phyloP scores from a whole-genome alignment of 2,113 vertebrate species.

The Plecturocebus donacophilus region DNA sequence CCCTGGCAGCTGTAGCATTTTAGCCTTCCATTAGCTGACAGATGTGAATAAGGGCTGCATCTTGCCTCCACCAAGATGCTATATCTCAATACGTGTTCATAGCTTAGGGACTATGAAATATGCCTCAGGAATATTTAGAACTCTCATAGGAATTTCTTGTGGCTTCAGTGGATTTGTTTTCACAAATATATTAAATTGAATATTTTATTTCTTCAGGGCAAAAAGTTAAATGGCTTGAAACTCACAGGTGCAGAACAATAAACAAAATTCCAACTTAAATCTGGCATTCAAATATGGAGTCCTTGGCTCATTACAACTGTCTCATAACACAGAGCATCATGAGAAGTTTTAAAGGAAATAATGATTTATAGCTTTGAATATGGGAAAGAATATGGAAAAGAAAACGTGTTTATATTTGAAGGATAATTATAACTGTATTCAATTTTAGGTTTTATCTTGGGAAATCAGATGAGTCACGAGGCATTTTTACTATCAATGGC shows the following conservation, averaged over 20 bases:
- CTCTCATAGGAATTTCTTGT: constrained; percentile 60
- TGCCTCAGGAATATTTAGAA: constrained; percentile 67
- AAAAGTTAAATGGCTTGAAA: constrained; percentile 69
- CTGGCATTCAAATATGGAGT: neutral
- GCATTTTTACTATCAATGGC: neutral
- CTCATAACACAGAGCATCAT: neutral
- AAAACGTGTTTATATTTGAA: neutral
- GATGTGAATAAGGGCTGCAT: constrained; percentile 68
- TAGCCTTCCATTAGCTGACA: constrained; percentile 66
- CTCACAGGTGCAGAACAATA: constrained; percentile 54
- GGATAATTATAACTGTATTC: neutral
- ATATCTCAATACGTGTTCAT: constrained; percentile 58
- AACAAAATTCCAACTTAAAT: neutral
- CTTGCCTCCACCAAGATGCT: constrained; percentile 51
- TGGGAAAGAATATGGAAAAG: neutral
- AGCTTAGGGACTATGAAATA: constrained; percentile 67
- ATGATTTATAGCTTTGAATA: neutral
- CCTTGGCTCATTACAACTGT: neutral
- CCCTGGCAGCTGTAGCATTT: constrained; percentile 71
- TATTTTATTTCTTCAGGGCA: constrained; percentile 70
- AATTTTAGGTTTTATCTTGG: neutral
- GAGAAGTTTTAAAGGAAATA: neutral
- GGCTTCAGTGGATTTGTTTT: constrained; percentile 51
- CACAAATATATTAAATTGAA: constrained; percentile 63
- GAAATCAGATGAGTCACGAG: neutral